These are phyloP conservation scores for Lingula anatina DNA, from an alignment of 2,888 invertebrate species.

Conservation along the genomic window DNA sequence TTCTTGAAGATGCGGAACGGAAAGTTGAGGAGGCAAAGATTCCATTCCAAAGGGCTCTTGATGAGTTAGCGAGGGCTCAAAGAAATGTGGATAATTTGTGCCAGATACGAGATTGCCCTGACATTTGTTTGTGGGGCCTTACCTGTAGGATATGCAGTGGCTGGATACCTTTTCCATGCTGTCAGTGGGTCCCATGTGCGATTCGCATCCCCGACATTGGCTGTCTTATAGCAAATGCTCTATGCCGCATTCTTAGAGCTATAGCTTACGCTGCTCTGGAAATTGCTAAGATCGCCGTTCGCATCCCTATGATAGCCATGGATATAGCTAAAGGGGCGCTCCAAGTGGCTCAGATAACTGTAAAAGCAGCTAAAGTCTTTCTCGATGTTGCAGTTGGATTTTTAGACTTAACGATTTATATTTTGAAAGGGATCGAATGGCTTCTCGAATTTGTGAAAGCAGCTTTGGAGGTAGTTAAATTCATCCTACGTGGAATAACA, in stretches of 20 bases:
- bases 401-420: neutral
- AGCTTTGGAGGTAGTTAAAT: constrained; percentile 11
- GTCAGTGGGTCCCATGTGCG: neutral
- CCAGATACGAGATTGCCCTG: constrained; percentile 1
- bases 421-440: constrained; percentile 8
- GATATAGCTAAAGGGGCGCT: neutral
- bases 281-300: constrained; percentile 1
- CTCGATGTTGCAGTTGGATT: neutral
- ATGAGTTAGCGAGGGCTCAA: constrained; percentile 1
- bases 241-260: neutral
- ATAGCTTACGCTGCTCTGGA: constrained; percentile 2
- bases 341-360: neutral
- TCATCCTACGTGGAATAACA: too few species aligned
- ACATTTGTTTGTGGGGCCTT: constrained; percentile 1
- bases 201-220: constrained; percentile 1
- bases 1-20: neutral
- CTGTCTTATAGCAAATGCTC: constrained; percentile 7
- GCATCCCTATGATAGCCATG: neutral
- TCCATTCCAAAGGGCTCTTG: neutral
- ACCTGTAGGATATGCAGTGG: neutral
- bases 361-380: neutral
- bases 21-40: neutral
- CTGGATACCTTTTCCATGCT: too few species aligned
- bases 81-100: constrained; percentile 1
- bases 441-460: constrained; percentile 8